phyloP scores from a whole-genome alignment of 1,140 invertebrate genomes.

The Popillia japonica region DNA sequence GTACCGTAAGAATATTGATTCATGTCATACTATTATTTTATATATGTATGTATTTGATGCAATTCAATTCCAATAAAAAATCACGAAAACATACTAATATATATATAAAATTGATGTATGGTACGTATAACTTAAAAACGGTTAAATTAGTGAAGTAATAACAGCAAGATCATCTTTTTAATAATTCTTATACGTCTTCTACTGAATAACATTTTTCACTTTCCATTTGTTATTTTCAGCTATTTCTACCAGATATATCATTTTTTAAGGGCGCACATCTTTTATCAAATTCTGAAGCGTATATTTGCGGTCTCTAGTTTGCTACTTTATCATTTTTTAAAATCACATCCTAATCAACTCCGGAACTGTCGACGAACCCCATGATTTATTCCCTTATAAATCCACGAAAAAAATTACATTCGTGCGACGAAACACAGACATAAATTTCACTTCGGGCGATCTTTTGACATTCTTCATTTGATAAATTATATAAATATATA shows the following conservation, averaged over 20 bases:
- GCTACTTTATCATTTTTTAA: conserved; percentile 6
- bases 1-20: too few species aligned
- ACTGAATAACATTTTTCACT: background rate
- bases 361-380: background rate
- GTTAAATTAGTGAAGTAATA: too few species aligned
- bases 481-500: conserved; percentile 29
- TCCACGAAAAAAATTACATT: conserved; percentile 23
- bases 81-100: too few species aligned
- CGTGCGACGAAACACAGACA: conserved; percentile 6
- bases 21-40: too few species aligned
- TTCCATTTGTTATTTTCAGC: background rate
- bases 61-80: too few species aligned
- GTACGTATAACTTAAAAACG: too few species aligned
- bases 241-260: background rate
- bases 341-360: conserved; percentile 27
- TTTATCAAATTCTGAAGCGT: background rate
- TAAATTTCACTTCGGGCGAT: conserved; percentile 14
- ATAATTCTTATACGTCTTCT: too few species aligned
- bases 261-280: background rate
- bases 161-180: too few species aligned
- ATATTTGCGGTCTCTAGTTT: background rate
- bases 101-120: too few species aligned
- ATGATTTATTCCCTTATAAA: conserved; percentile 27
- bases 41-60: too few species aligned
- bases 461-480: conserved; percentile 11